Evolutionary conservation across 1,140 invertebrate species (phyloP), one percentile per base, ranked within the genome.

Genomic region (Oryctes rhinoceros): DNA sequence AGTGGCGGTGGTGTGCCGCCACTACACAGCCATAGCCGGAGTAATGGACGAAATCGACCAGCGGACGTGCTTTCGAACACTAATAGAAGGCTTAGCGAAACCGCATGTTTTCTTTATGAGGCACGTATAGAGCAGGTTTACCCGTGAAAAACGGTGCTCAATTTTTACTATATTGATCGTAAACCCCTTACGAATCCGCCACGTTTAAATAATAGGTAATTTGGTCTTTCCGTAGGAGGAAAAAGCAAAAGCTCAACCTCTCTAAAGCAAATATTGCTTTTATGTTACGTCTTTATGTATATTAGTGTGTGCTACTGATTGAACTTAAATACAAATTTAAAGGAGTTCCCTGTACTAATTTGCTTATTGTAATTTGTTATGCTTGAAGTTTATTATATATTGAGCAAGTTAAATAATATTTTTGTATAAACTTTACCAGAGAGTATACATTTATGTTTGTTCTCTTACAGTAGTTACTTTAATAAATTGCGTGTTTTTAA

Each of bases 101-200:
- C 84, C 83, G 85, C 84, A 86, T 86, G 85, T 86, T 86, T 86
- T 86, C 85, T 86, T 86, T 86, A 86, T 86, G 85, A 85, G 83
- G 82, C 85, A 86, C 85, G 85, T 86, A 85, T 48, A 67, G 65
- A 67, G 65, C 65, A 67, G 65, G 18, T 67, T 67, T 67, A 67
- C 65, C 65, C 65, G 65, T 67, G 65, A 67, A 67, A 67, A 67
- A 67, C 65, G 65, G 65, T 67, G 65, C 65, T 67, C 65, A 67
- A 67, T 67, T 67, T 67, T 67, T 67, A 67, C 65, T 67, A 24
- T 67, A 67, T 67, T 67, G 65, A 67, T 67, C 65, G 65, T 67
- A 67, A 67, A 67, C 20, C 65, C 65, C 65, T 67, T 67, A 67
- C 20, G 30, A 18, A 67, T 67, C 18, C 65, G 20, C 20, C 30